Base-by-base conservation (phyloP, 1,140 invertebrate species). In the Zaprionus ghesquierei region DNA sequence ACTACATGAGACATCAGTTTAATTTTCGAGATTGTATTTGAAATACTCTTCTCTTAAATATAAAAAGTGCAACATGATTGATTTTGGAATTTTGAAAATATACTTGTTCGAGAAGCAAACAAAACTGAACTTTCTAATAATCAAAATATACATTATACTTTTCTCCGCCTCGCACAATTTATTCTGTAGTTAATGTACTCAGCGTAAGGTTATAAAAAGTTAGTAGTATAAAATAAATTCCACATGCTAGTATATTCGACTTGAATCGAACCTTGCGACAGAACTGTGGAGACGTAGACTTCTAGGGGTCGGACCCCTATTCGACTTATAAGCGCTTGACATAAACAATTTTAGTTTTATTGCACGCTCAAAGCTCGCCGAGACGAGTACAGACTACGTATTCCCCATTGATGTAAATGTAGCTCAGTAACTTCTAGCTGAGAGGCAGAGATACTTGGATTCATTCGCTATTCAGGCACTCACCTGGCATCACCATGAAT, bases 401-500 rank as follows among this genome's bases (percentile, higher is more conserved):
- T 49, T 46, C 13, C 27, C 22, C 51, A 65, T 68, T 33, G 72
- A 79, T 56, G 75, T 76, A 58, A 75, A 50, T 54, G 13, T 22
- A 46, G 33, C 20, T 33, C 0, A 15, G 53, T 61, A 49, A 22
- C 53, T 68, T 41, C n/a, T 15, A 41, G n/a, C n/a, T 15, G 12
- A 54, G 33, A 31, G 54, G 31, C 18, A 49, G 12, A 55, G 12
- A 55, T 41, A 54, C n/a, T 22, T 15, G 15, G n/a, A 41, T 8
- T 41, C 35, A 27, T 51, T 25, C 12, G 35, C 51, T 31, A 54
- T 69, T 64, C 41, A 59, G 58, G 25, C 38, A 71, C 54, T 66
- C 38, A 23, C 41, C 33, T 53, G 46, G 27, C 12, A 46, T 29
- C 61, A 69, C 0, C 25, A 86, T 86, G 82, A 76, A n/a, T 61